phyloP scores from a whole-genome alignment of 23 tunicate species.

The Ascidia mentula region DNA sequence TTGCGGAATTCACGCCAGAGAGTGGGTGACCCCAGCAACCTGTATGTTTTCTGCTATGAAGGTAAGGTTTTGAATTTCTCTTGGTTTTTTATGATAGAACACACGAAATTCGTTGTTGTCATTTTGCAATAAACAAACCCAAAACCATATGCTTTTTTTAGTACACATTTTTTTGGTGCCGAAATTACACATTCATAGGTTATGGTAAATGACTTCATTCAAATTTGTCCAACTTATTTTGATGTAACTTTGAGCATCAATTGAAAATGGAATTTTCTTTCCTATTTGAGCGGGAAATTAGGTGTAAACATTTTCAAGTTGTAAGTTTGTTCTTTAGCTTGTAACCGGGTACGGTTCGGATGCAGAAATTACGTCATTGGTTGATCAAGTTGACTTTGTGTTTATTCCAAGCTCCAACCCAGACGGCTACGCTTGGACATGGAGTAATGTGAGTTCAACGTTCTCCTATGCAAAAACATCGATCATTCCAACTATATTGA shows the following conservation, averaged over 20 bases:
- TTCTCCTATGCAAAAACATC: too few relatives aligned
- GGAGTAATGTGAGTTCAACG: conserved; percentile 49
- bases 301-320: too few relatives aligned
- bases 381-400: conserved; percentile 60
- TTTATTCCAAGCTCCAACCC: conserved; percentile 76
- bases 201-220: too few relatives aligned
- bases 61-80: conserved; percentile 23
- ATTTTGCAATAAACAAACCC: too few relatives aligned
- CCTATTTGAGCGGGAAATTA: too few relatives aligned
- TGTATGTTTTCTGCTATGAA: conserved; percentile 64
- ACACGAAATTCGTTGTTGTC: neutral
- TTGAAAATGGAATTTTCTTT: too few relatives aligned
- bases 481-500: too few relatives aligned
- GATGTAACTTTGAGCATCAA: too few relatives aligned
- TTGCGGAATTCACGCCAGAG: conserved; percentile 98
- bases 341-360: conserved; percentile 45
- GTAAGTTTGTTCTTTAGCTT: conserved; percentile 49
- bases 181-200: too few relatives aligned
- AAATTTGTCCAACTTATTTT: too few relatives aligned
- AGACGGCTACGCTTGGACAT: conserved; percentile 88
- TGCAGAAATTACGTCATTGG: conserved; percentile 17
- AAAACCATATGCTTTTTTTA: too few relatives aligned
- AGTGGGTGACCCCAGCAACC: conserved; percentile 92
- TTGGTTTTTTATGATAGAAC: neutral
- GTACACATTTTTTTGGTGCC: too few relatives aligned